Percentiles rank a stretch among this genome's conserved stretches.
Evolutionary conservation across 2,797 vertebrate species (phyloP).

Genomic region (Poecilia picta): DNA sequence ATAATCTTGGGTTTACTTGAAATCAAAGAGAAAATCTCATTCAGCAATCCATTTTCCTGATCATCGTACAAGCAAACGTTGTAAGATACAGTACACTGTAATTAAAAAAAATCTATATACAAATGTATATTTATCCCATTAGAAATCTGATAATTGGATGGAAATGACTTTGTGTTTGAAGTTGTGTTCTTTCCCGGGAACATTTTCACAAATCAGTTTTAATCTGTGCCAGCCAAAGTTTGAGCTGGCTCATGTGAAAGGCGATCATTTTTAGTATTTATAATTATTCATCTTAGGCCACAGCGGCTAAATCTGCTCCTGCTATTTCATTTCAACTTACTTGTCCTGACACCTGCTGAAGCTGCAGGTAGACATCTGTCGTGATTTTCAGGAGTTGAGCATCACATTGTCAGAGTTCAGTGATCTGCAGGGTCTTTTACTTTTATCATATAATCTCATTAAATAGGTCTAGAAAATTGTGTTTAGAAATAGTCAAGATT

Average conservation of each 20-base stretch:
- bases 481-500: neutral
- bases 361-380: conserved; percentile 28
- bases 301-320: conserved; percentile 9
- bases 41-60: neutral
- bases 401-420: neutral
- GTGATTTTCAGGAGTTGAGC: conserved; percentile 6
- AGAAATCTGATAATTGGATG: neutral
- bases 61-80: neutral
- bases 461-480: neutral
- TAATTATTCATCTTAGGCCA: neutral
- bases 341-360: conserved; percentile 29
- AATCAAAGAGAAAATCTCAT: neutral
- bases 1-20: neutral
- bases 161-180: neutral
- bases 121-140: neutral
- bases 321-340: conserved; percentile 18
- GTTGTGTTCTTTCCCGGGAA: neutral
- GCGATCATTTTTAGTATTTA: neutral
- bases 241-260: neutral
- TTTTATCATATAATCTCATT: neutral
- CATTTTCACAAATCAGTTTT: neutral
- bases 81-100: too few species aligned
- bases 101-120: too few species aligned
- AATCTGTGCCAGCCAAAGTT: neutral
- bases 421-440: conserved; percentile 7